Base-by-base conservation (phyloP, 2,113 vertebrate species). In the Vanacampus margaritifer region DNA sequence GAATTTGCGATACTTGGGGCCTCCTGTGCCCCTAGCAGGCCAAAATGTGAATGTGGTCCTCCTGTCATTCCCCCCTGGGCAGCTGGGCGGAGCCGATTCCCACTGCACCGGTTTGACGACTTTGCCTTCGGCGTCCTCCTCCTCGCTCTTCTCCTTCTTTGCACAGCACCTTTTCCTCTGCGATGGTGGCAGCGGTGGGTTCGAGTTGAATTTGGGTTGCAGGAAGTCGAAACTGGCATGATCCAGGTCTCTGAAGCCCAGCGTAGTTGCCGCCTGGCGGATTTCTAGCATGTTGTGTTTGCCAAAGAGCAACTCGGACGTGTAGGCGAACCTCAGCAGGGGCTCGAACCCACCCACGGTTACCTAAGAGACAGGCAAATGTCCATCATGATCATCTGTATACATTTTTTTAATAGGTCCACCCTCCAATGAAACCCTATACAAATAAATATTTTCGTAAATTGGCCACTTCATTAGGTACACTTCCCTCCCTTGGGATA, bases 201-300 rank as follows among this genome's bases (percentile, higher is more conserved):
- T 39, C 23, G 60, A 91, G 74, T 92, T 91, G 84, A 95, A 95
- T 71, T 94, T 98, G 26, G 94, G 94, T 69, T 93, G 91, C 50
- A 99, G 92, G 81, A 98, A 98, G 69, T 96, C 94, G 81, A 98
- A 98, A 71, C 97, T 98, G 24, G 94, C 93, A 35, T 94, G 91
- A 61, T 99, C 96, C 17, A 98, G 89, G 76, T 98, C 94, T 74
- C 68, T 93, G 28, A 98, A 90, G 4, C 94, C 95, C 75, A 99
- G 84, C 58, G 94, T 78, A 36, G 93, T 86, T 1, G 93, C 94
- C 11, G 94, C 93, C 50, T 89, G 94, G 71, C 88, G 92, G 13
- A 98, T 93, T 58, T 98, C 95, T 23, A 95, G 83, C 69, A 97
- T 93, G 66, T 94, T 91, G 36, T 97, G 93, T 90, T 95, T 95